These are phyloP conservation scores for Epistrophella euchroma DNA, from an alignment of 2,888 invertebrate genomes.

Conservation along the genomic window DNA sequence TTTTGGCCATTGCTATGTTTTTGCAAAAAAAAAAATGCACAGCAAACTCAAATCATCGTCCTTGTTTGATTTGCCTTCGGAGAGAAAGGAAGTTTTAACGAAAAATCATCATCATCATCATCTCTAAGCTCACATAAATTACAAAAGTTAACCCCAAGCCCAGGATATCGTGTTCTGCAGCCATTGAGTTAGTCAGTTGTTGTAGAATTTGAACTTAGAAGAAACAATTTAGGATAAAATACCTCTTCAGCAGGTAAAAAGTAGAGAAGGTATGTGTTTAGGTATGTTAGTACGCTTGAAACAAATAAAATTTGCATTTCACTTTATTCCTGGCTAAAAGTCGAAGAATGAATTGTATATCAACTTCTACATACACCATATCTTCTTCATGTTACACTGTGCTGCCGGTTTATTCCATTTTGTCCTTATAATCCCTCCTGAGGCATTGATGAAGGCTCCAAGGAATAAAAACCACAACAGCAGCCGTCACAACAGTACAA, in stretches of 20 bases:
- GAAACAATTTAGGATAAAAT: slow-evolving; percentile 52
- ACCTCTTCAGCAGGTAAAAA: slow-evolving; percentile 49
- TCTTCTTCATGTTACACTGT: not conserved
- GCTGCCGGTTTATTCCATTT: slow-evolving; percentile 30
- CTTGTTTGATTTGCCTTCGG: slow-evolving; percentile 21
- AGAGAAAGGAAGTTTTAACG: slow-evolving; percentile 44
- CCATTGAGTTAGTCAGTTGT: not conserved
- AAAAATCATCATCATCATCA: slow-evolving; percentile 59
- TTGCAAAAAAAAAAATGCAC: not conserved
- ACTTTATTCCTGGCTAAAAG: slow-evolving; percentile 29
- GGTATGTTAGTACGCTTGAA: slow-evolving; percentile 15
- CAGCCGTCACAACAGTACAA: slow-evolving; percentile 56
- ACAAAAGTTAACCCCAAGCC: slow-evolving; percentile 70
- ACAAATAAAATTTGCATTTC: slow-evolving; percentile 68
- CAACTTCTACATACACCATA: not conserved
- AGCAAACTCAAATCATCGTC: slow-evolving; percentile 10
- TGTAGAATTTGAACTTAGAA: slow-evolving; percentile 30
- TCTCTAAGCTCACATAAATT: slow-evolving; percentile 69
- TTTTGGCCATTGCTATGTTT: slow-evolving; percentile 40
- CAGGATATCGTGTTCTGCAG: not conserved
- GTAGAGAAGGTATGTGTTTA: not conserved
- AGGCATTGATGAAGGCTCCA: slow-evolving; percentile 21
- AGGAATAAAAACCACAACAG: slow-evolving; percentile 49
- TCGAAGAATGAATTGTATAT: slow-evolving; percentile 21
- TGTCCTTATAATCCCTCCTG: slow-evolving; percentile 47